Conservation (phyloP, 2,113 vertebrate genomes). For the Abramis brama region DNA sequence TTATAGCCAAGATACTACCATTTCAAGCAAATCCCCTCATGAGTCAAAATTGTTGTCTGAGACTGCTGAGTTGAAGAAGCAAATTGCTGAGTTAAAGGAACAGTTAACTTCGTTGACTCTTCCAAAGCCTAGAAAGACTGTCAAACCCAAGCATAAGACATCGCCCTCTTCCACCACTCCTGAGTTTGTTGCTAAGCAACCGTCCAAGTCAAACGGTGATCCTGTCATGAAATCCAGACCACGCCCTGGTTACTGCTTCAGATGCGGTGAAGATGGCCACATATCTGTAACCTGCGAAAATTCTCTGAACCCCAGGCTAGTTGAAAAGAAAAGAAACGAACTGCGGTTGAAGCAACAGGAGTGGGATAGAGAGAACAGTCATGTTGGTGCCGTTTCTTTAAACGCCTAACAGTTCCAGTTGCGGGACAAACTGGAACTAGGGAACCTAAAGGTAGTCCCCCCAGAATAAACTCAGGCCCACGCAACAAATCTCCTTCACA, state of each 20-base stretch:
- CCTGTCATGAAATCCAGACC: neutral
- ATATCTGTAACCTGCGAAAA: neutral
- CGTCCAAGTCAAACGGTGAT: neutral
- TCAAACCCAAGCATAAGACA: neutral
- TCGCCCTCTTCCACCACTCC: neutral
- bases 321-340: too few species aligned
- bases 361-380: too few species aligned
- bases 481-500: neutral
- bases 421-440: neutral
- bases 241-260: neutral
- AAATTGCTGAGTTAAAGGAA: neutral
- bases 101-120: neutral
- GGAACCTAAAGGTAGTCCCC: neutral
- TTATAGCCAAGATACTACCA: too few species aligned
- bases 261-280: neutral
- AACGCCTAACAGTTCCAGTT: neutral
- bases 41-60: neutral
- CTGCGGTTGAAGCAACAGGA: too few species aligned
- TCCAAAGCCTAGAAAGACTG: neutral
- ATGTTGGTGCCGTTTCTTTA: neutral
- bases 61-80: neutral
- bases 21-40: too few species aligned
- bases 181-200: neutral
- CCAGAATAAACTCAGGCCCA: neutral
- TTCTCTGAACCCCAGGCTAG: too few species aligned